These are phyloP conservation scores for Brachyopa scutellaris DNA, from an alignment of 2,888 invertebrate genomes.

Conservation along the genomic window DNA sequence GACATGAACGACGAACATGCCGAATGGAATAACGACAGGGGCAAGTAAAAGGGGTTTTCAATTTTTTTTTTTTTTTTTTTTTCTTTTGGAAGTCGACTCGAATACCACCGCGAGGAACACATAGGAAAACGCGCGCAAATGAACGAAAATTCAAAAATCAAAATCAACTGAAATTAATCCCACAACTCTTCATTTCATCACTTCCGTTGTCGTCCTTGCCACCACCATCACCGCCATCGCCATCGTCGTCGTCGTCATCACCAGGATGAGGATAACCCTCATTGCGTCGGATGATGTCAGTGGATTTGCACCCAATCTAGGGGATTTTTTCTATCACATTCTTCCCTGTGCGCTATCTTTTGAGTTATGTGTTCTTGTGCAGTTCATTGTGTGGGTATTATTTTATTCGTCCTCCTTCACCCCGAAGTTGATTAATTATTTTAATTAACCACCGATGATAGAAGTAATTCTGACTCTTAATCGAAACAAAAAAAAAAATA, in stretches of 20 bases:
- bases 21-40: conserved; percentile 39
- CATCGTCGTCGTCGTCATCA: no score
- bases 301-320: conserved; percentile 64
- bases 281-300: conserved; percentile 50
- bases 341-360: conserved; percentile 19
- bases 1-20: conserved; percentile 68
- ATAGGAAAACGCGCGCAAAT: conserved; percentile 31
- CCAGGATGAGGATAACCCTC: conserved; percentile 25
- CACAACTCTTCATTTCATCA: conserved; percentile 68
- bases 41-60: conserved; percentile 50
- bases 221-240: conserved; percentile 8
- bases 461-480: conserved; percentile 38
- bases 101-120: not conserved
- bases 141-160: conserved; percentile 66
- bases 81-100: no score
- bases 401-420: conserved; percentile 9
- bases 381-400: conserved; percentile 37
- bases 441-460: conserved; percentile 69
- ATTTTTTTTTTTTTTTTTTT: no score
- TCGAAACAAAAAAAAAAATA: no score
- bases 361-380: conserved; percentile 38
- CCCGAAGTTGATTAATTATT: conserved; percentile 67
- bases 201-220: conserved; percentile 9
- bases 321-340: conserved; percentile 12
- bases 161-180: conserved; percentile 73